phyloP scores from a whole-genome alignment of 1,140 invertebrate genomes.

The Drosophila lini region DNA sequence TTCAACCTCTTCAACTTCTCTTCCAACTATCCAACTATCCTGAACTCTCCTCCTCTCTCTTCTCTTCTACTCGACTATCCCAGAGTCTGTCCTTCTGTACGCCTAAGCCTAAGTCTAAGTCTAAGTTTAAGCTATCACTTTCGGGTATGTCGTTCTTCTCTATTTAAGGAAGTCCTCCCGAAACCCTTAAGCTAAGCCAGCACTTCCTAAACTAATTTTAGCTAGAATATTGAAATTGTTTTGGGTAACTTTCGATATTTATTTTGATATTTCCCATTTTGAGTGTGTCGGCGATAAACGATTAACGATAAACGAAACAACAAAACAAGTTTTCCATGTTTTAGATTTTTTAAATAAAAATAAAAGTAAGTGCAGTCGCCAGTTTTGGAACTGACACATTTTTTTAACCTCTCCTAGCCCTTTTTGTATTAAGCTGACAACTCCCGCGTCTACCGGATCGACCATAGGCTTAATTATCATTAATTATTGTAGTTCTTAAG shows the following conservation, averaged over 20 bases:
- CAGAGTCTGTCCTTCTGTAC: conserved; percentile 59
- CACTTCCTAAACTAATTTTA: conserved; percentile 69
- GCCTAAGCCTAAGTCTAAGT: conserved; percentile 55
- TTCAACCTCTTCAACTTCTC: conserved; percentile 58
- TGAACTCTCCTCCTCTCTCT: conserved; percentile 45
- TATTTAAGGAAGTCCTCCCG: conserved; percentile 1
- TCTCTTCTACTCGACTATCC: conserved; percentile 63
- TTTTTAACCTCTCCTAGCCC: conserved; percentile 29
- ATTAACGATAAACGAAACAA: conserved; percentile 54
- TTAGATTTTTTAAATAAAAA: conserved; percentile 55
- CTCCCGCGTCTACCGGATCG: conserved; percentile 29
- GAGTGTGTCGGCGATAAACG: conserved; percentile 31
- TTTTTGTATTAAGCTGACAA: conserved; percentile 46
- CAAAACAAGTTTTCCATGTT: conserved; percentile 78
- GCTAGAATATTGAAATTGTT: conserved; percentile 82
- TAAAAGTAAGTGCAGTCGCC: conserved; percentile 45
- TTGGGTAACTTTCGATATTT: conserved; percentile 50
- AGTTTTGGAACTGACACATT: conserved; percentile 53
- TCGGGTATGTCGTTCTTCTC: not conserved
- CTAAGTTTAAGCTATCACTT: conserved; percentile 46
- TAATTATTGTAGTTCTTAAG: conserved; percentile 34
- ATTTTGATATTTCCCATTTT: conserved; percentile 45
- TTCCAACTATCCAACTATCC: conserved; percentile 59
- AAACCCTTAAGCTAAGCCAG: conserved; percentile 45
- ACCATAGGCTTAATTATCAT: conserved; percentile 30